phyloP scores from a whole-genome alignment of 2,797 vertebrate species.

The Prionace glauca region DNA sequence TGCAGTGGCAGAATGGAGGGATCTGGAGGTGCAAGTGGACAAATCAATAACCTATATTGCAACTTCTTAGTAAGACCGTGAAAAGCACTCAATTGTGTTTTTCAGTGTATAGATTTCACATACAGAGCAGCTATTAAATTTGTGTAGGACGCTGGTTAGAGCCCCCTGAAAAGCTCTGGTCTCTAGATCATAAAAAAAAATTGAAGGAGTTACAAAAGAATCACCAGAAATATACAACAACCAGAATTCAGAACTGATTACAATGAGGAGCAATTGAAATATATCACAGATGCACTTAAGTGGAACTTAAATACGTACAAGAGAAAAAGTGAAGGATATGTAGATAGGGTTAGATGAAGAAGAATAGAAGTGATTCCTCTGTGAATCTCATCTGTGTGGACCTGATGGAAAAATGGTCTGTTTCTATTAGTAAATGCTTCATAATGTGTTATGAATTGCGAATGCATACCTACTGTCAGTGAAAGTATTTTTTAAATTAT shows the following conservation, averaged over 20 bases:
- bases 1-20: not conserved
- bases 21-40: not conserved
- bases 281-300: not conserved
- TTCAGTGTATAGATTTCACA: not conserved
- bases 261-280: not conserved
- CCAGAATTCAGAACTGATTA: not conserved
- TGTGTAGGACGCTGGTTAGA: not conserved
- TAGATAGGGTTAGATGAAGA: not conserved
- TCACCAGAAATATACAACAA: not conserved
- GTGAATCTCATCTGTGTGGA: not conserved
- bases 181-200: not conserved
- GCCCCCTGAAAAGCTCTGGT: not conserved
- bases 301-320: not conserved
- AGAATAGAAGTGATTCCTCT: not conserved
- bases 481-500: too few species aligned
- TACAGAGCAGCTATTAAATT: not conserved
- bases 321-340: not conserved
- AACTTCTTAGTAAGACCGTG: not conserved
- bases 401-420: not conserved
- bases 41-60: not conserved
- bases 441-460: not conserved
- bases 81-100: not conserved
- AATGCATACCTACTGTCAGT: not conserved
- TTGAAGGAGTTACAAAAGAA: not conserved
- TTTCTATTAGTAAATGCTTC: not conserved